Percentiles rank a stretch among this genome's conserved stretches.
Conservation (phyloP, 2,797 vertebrate genomes). For the Gymnopithys bicolor region DNA sequence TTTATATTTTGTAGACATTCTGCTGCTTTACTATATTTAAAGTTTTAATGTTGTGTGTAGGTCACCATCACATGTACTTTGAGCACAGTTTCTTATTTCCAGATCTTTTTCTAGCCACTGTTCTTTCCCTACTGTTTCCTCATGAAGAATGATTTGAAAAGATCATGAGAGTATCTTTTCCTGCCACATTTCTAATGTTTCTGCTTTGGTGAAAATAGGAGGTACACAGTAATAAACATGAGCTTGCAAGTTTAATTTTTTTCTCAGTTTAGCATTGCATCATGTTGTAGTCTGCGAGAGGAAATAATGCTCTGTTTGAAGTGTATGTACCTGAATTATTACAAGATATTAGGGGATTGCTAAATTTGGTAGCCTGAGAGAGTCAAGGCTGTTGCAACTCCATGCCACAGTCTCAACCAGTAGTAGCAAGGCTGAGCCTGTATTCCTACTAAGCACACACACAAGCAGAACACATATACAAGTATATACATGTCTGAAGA, state of each 20-base stretch:
- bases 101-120: neutral
- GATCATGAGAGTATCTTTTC: neutral
- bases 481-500: fast-evolving
- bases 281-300: neutral
- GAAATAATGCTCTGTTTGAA: neutral
- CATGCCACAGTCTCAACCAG: fast-evolving
- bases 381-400: neutral
- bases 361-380: neutral
- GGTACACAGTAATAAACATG: fast-evolving
- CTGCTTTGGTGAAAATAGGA: neutral
- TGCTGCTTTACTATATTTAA: neutral
- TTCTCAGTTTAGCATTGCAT: fast-evolving
- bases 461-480: fast-evolving
- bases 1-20: neutral
- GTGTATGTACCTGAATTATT: neutral
- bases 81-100: neutral
- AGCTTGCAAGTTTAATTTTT: neutral
- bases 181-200: neutral
- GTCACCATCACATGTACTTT: neutral
- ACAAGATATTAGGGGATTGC: neutral
- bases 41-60: neutral
- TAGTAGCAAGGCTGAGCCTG: neutral
- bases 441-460: neutral
- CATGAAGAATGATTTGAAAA: neutral
- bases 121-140: neutral